Conservation (phyloP, 2,113 vertebrate species). For the Echinops telfairi region DNA sequence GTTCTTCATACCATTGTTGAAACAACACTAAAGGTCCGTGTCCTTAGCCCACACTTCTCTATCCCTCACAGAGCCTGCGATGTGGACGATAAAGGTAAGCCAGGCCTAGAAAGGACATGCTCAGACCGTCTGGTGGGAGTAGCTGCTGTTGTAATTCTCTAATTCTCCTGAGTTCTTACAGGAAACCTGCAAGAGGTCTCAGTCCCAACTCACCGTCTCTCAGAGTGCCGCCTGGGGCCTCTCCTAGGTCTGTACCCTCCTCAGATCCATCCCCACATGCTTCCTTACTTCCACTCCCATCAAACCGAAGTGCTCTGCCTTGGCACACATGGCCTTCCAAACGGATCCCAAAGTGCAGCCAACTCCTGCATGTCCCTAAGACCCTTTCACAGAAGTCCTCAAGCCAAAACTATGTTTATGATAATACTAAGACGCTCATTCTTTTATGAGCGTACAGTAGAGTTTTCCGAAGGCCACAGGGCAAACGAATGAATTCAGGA, state of each 20-base stretch:
- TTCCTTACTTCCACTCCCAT: not conserved
- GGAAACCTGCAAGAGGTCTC: not conserved
- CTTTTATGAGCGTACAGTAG: not conserved
- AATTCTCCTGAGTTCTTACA: not conserved
- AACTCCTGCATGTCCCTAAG: not conserved
- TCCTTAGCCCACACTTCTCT: not conserved
- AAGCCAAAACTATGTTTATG: slow-evolving; percentile 3
- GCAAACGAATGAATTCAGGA: not conserved
- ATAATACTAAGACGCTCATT: not conserved
- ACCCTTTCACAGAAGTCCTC: not conserved
- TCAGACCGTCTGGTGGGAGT: not conserved
- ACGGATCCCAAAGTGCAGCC: not conserved
- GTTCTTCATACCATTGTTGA: not conserved
- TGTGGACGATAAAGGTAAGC: too few relatives aligned
- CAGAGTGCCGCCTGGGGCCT: not conserved
- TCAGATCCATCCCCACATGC: not conserved
- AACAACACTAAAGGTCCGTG: not conserved
- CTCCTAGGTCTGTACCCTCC: not conserved
- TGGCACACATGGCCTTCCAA: not conserved
- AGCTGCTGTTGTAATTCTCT: not conserved
- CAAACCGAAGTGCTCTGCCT: not conserved
- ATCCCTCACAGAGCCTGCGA: not conserved
- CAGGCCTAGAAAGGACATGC: not conserved
- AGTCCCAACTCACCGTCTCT: not conserved
- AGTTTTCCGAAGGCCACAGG: not conserved